Base-by-base conservation (phyloP, 2,113 vertebrate species). In the human (Homo sapiens) region DNA sequence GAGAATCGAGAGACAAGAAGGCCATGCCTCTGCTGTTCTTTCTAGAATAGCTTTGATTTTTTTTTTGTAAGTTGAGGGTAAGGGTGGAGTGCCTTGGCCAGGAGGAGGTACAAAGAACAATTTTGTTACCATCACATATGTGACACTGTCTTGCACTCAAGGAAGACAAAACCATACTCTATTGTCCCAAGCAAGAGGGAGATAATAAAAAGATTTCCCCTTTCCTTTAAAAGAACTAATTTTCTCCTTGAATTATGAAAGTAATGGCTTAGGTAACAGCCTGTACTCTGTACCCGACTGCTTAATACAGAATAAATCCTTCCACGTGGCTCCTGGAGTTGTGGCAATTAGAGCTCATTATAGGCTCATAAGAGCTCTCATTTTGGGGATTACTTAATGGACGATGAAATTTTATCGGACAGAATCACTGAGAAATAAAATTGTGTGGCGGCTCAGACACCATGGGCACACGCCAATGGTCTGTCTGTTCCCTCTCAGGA, bases 241-340 rank as follows among this genome's bases (percentile, higher is more conserved):
- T 99, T 99, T 99, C 99, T 99, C 99, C 99, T 99, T 99, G 99
- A 99, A 99, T 99, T 99, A 99, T 99, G 99, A 99, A 99, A 99
- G 99, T 99, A 99, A 99, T 99, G 99, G 99, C 99, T 98, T 98
- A 99, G 99, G 99, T 99, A 99, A 99, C 99, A 99, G 99, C 98
- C 99, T 99, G 99, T 99, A 99, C 99, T 99, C 99, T 99, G 99
- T 99, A 99, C 99, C 99, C 99, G 95, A 98, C 99, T 97, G 99
- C 99, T 99, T 99, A 99, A 99, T 99, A 99, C 99, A 98, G 96
- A 98, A 99, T 99, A 99, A 99, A 99, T 99, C 99, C 99, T 99
- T 99, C 99, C 99, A 99, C 99, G 99, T 99, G 99, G 99, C 99
- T 99, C 99, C 99, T 99, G 98, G 98, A 99, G 99, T 99, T 98